Evolutionary conservation across 2,888 invertebrate species (phyloP), one percentile per base, ranked within the genome.

Genomic region (Tineola bisselliella): DNA sequence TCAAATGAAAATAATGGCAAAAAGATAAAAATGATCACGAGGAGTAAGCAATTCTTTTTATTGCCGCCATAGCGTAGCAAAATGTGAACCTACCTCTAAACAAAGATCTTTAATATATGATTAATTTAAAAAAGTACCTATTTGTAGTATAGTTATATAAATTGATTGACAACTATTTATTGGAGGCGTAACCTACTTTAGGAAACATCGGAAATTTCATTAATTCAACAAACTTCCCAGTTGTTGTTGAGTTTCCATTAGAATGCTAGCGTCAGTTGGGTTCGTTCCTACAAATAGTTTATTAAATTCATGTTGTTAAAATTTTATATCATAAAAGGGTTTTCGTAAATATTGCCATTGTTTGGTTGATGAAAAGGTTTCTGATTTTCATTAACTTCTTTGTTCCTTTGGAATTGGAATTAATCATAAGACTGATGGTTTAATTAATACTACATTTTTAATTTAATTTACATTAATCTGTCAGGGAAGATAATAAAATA

Each of bases 121-220:
- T n/a, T n/a, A n/a, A n/a, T n/a, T n/a, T n/a, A n/a, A n/a, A n/a
- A n/a, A n/a, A n/a, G n/a, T n/a, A n/a, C n/a, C n/a, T n/a, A n/a
- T n/a, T n/a, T n/a, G n/a, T n/a, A n/a, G n/a, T n/a, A n/a, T n/a
- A n/a, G n/a, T n/a, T n/a, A n/a, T n/a, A n/a, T n/a, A 38, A 62
- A 59, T 44, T 63, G 62, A 63, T 63, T 62, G 60, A 58, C 60
- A 63, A 64, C 63, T 62, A 66, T 63, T 38, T 61, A 44, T 43
- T 19, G 30, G 56, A 11, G 4, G 19, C 8, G 56, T 25, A n/a
- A 13, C 56, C 56, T n/a, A 25, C 19, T n/a, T 19, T 25, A n/a
- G 11, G 56, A 3, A 18, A 66, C 65, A 65, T 65, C 65, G 65
- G 67, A 69, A 74, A 75, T 74, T 77, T 73, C 69, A 76, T 76